Evolutionary conservation across 2,888 invertebrate genomes (phyloP), one percentile per base, ranked within the genome.

Genomic region (Ditula angustiorana): DNA sequence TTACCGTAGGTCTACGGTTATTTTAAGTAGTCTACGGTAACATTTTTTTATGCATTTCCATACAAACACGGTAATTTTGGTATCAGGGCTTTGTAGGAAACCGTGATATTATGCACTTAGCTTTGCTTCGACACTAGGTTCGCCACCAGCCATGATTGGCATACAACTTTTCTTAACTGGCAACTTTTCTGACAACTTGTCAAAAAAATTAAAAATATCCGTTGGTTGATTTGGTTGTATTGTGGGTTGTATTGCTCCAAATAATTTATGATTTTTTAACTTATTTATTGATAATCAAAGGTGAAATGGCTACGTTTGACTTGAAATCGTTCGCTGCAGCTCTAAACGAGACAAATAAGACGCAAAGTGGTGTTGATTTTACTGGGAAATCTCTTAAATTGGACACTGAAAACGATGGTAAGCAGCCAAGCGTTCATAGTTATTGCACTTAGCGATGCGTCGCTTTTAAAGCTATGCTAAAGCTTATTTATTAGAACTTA

Each of bases 321-420:
- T 85, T 95, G 47, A 93, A 93, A 64, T 92, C 94, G n/a, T 87
- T 95, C 49, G 88, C 83, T 59, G 78, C 84, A 52, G 94, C 92
- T 19, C 78, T 94, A 37, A 83, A 85, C 73, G 88, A 85, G 59
- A 83, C 94, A 1, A 87, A 81, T 60, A 86, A 88, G 61, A 81
- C 86, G 8, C 80, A 80, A 19, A 91, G 80, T 74, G 97, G 97
- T 53, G 95, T 98, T 13, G 96, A 96, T 78, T 98, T 98, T 84
- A 95, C 96, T 67, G 97, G 96, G 61, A 95, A 95, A 87, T 95
- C 95, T 0, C 85, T 97, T 56, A 97, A 97, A 88, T 94, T 98
- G 75, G 94, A 97, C 82, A 94, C 94, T 0, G 96, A 95, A 57
- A 94, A 95, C 64, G 96, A 98, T 92, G 98, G 98, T 98, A 91